Percentiles rank a stretch among this genome's conserved stretches.
Conservation (phyloP, 2,113 vertebrate genomes). For the Tetrao urogallus region DNA sequence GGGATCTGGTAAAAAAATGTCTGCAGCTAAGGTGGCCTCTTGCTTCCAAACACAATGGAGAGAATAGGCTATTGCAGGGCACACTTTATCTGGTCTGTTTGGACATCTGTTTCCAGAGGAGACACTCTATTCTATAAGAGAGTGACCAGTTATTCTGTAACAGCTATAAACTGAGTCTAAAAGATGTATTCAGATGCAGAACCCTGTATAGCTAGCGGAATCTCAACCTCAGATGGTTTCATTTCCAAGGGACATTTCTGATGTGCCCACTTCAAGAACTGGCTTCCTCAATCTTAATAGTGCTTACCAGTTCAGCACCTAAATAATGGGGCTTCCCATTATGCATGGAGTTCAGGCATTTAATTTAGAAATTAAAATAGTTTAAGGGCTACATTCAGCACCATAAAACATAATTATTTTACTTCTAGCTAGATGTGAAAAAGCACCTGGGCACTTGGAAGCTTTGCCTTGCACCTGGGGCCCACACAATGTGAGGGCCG, state of each 20-base stretch:
- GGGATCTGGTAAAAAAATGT: not conserved
- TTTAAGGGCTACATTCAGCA: not conserved
- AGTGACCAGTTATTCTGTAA: not conserved
- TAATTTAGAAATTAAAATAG: not conserved
- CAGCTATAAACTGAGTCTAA: not conserved
- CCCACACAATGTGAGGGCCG: not conserved
- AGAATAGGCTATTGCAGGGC: not conserved
- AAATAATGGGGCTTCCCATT: not conserved
- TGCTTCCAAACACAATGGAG: not conserved
- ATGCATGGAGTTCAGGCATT: not conserved
- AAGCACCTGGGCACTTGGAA: not conserved
- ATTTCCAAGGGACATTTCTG: not conserved
- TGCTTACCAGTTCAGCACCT: not conserved
- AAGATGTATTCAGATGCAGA: not conserved
- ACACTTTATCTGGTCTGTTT: not conserved
- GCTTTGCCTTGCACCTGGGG: not conserved
- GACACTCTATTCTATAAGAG: not conserved
- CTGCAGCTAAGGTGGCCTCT: not conserved
- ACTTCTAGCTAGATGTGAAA: not conserved
- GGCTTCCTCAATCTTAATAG: not conserved
- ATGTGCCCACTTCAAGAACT: fast-evolving
- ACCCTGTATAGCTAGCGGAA: not conserved
- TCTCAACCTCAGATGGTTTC: not conserved
- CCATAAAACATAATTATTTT: not conserved
- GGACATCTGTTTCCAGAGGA: not conserved